Evolutionary conservation across 2,113 vertebrate species (phyloP), one percentile per base, ranked within the genome.

Genomic region (Casuarius casuarius): DNA sequence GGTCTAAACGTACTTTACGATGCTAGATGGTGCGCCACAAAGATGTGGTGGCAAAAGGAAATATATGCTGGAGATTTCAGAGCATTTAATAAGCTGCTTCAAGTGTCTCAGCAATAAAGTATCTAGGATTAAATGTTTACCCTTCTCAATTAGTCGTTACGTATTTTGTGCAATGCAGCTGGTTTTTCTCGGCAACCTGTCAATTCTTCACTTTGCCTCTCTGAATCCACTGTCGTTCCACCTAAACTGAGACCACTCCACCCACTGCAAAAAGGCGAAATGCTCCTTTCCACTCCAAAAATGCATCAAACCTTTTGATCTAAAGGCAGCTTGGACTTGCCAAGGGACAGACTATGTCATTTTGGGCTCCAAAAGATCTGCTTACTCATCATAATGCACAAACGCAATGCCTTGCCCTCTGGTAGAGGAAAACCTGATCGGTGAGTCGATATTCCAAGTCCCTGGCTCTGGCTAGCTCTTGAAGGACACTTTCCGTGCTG

Each of bases 261-360:
- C 1, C 25, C n/a, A 17, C 2, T 0, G 1, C 25, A 48, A 58
- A 19, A 28, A 42, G 9, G 15, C 0, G 44, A 81, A 59, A 40
- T 31, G 84, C 54, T 84, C 13, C 35, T 8, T 74, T n/a, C 29
- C 25, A 31, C 35, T 58, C 74, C 25, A 2, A 18, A 72, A 79
- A 29, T 3, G 1, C 2, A 31, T 4, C 42, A 38, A 31, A 28
- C 14, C 13, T 66, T 58, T 17, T 5, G 33, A 78, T 33, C 5
- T 20, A 23, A 44, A 72, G 51, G 59, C 35, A 61, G n/a, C 21
- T 26, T 25, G 42, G 65, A 72, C 0, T 44, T 28, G 33, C 18
- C 78, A 49, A n/a, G 44, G 67, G 28, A 17, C 10, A 40, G 1
- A 4, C 40, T 52, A 19, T 5, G 42, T 15, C 48, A 40, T 3